Evolutionary conservation across 2,888 invertebrate species (phyloP).

Genomic region (Hirtodrosophila cameraria): DNA sequence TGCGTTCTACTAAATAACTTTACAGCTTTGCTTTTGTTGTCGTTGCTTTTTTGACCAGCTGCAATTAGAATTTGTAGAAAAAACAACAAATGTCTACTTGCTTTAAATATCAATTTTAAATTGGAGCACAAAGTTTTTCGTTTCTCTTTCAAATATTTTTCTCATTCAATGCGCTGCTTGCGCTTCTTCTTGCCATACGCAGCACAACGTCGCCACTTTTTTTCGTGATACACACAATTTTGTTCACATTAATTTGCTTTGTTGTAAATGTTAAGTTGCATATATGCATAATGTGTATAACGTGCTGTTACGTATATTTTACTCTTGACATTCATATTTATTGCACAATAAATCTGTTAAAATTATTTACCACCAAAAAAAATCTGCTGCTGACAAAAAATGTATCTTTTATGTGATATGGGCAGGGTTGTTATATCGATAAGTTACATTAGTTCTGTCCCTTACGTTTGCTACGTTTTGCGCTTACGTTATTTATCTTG

Average conservation of each 20-base stretch:
- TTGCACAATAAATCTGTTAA: constrained; percentile 46
- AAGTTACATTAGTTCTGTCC: constrained; percentile 2
- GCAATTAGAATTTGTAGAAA: constrained; percentile 48
- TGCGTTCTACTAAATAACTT: constrained; percentile 28
- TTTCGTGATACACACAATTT: constrained; percentile 41
- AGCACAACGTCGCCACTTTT: constrained; percentile 64
- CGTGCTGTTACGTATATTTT: constrained; percentile 4
- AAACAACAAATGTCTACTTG: constrained; percentile 39
- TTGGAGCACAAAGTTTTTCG: constrained; percentile 41
- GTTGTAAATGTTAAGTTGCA: not conserved
- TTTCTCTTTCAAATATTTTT: constrained; percentile 29
- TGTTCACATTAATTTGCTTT: constrained; percentile 4
- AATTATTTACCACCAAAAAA: constrained; percentile 65
- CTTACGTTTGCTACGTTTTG: not conserved
- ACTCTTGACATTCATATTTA: constrained; percentile 43
- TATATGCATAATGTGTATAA: not conserved
- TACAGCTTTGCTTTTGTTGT: constrained; percentile 6
- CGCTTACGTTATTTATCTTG: not conserved
- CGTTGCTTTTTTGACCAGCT: constrained; percentile 33
- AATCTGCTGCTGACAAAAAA: constrained; percentile 65
- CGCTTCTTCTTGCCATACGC: constrained; percentile 38
- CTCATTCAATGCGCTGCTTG: constrained; percentile 45
- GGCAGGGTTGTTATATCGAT: constrained; percentile 43
- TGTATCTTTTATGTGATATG: constrained; percentile 56
- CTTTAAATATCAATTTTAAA: constrained; percentile 30